Evolutionary conservation across 2,797 vertebrate genomes (phyloP).

Genomic region (Euthynnus affinis): DNA sequence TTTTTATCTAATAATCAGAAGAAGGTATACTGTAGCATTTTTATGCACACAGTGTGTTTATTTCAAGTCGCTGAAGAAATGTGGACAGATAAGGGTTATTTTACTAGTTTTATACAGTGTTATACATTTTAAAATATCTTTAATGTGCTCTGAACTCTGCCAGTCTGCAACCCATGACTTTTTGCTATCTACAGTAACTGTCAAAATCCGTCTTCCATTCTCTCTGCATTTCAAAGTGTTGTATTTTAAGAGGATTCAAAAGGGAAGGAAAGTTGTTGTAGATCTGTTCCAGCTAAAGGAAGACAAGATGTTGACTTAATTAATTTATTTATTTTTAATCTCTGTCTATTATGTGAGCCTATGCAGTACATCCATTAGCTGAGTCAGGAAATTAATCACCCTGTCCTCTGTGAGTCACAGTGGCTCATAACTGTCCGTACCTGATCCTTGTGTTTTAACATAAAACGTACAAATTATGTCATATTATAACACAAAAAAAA

Average conservation of each 20-base stretch:
- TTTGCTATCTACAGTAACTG: constrained; percentile 21
- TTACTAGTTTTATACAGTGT: constrained; percentile 33
- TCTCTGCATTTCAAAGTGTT: constrained; percentile 55
- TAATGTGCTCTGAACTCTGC: constrained; percentile 50
- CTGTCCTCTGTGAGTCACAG: constrained; percentile 18
- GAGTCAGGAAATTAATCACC: constrained; percentile 29
- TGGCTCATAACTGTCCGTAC: constrained; percentile 10
- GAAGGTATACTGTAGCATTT: constrained; percentile 17
- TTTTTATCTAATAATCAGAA: constrained; percentile 55
- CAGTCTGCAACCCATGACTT: constrained; percentile 39
- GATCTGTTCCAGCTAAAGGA: constrained; percentile 46
- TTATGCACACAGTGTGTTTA: constrained; percentile 33
- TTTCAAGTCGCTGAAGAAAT: constrained; percentile 30
- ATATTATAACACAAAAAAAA: too few relatives aligned
- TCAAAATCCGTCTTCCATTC: constrained; percentile 30
- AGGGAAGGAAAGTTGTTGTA: constrained; percentile 17
- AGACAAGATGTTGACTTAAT: not conserved
- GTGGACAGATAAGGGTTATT: constrained; percentile 51
- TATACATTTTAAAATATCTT: constrained; percentile 49
- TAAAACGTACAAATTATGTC: constrained; percentile 6
- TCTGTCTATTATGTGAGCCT: constrained; percentile 32
- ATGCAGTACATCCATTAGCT: constrained; percentile 24
- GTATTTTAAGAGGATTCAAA: constrained; percentile 51
- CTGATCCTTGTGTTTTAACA: constrained; percentile 5
- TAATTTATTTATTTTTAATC: not conserved